Evolutionary conservation across 2,888 invertebrate genomes (phyloP), one percentile per base, ranked within the genome.

Genomic region (Protonemura montana): DNA sequence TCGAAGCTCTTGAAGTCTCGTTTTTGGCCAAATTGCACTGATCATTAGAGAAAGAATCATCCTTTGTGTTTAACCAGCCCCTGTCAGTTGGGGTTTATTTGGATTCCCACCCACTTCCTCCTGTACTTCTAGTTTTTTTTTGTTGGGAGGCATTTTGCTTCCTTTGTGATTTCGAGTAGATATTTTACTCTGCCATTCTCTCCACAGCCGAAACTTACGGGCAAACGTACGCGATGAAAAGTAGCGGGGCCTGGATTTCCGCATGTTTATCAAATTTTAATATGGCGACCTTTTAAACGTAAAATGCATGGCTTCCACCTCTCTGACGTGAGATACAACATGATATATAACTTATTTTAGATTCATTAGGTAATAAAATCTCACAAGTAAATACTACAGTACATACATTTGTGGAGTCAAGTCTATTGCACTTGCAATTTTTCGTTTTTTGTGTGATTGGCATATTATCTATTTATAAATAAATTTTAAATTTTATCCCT

Each of bases 141-240:
- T 76, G 7, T 76, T 76, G 6, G 28, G 78, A 27, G n/a, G 26
- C 28, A n/a, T 78, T 77, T 30, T 29, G 26, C 13, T 81, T 30
- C 59, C 59, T 78, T 81, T 81, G 28, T 29, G 28, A 29, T 81
- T 30, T 81, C n/a, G 27, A 81, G 28, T 28, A 81, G 81, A 30
- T 81, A 28, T 81, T 78, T 81, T 30, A 30, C 81, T 81, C 81
- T 81, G 26, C 78, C 28, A 81, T 81, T 81, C 30, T 81, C 81
- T 81, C 81, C 81, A 81, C 81, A 81, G 81, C 81, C 81, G 81
- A 81, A 81, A 81, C 28, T 81, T 81, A 81, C 81, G 28, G 81
- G 81, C 30, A 81, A 81, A 81, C 81, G 81, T n/a, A 81, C 81
- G 29, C 81, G 81, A 29, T 81, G 81, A 81, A 30, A 81, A 81